phyloP scores from a whole-genome alignment of 1,140 invertebrate species.

The Procambarus virginalis region DNA sequence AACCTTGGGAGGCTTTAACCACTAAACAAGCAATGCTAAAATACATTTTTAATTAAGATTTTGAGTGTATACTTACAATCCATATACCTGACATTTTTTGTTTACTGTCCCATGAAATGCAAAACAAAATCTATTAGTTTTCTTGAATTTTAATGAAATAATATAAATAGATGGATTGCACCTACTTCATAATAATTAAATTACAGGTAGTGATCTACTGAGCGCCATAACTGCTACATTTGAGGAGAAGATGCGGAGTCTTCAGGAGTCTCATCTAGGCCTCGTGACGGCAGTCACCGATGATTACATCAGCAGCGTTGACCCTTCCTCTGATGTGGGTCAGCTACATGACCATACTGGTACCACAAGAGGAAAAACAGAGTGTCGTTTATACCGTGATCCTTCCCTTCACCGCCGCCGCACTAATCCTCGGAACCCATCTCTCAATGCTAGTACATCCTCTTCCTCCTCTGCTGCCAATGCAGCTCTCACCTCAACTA shows the following conservation, averaged over 20 bases:
- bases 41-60: not conserved
- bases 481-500: constrained; percentile 20
- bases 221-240: constrained; percentile 69
- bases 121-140: constrained; percentile 2
- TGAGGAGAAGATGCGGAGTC: constrained; percentile 69
- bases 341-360: constrained; percentile 17
- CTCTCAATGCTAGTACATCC: constrained; percentile 18
- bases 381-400: constrained; percentile 66
- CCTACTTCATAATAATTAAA: not conserved
- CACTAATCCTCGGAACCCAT: constrained; percentile 50
- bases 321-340: constrained; percentile 10
- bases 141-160: constrained; percentile 11
- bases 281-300: constrained; percentile 31
- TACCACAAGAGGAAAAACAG: constrained; percentile 44
- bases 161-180: not conserved
- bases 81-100: not conserved
- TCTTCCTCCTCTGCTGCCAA: constrained; percentile 15
- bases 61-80: constrained; percentile 30
- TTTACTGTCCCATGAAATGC: not conserved
- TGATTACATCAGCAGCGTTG: not conserved
- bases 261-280: constrained; percentile 61
- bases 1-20: not conserved
- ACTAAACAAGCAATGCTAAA: constrained; percentile 29
- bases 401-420: constrained; percentile 68
- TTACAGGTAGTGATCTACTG: constrained; percentile 68